Conservation (phyloP, 2,797 vertebrate genomes). For the Sebastes dallii region DNA sequence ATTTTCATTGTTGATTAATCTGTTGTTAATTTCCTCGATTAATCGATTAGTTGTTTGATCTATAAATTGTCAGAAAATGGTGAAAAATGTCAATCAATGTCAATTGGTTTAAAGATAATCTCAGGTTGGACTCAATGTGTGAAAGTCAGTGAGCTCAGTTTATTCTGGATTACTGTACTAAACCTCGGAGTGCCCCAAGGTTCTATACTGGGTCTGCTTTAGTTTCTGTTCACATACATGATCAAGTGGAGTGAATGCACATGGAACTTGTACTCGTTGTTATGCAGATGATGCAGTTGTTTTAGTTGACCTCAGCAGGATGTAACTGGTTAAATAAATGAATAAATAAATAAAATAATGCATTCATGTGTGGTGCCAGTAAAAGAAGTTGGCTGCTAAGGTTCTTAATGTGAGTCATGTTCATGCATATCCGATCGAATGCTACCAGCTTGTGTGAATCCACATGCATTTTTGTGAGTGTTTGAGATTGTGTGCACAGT, state of each 20-base stretch:
- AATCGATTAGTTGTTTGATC: too few species aligned
- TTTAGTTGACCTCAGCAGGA: not conserved
- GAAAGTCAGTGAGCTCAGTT: not conserved
- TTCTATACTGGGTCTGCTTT: not conserved
- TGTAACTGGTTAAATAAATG: not conserved
- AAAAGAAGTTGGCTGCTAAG: not conserved
- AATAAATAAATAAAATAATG: not conserved
- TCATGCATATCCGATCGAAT: not conserved
- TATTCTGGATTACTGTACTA: not conserved
- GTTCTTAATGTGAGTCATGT: not conserved
- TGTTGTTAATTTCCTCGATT: too few species aligned
- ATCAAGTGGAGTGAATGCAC: not conserved
- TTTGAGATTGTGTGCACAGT: not conserved
- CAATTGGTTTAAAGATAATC: not conserved
- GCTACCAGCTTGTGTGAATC: not conserved
- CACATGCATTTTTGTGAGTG: not conserved
- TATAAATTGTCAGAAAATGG: too few species aligned
- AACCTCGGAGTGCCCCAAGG: not conserved
- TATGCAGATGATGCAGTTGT: not conserved
- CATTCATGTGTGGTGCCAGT: not conserved
- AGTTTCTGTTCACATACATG: not conserved
- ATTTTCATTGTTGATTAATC: too few species aligned
- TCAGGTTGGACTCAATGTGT: not conserved
- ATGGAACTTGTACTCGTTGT: not conserved
- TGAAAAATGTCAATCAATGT: not conserved